Evolutionary conservation across 2,797 vertebrate species (phyloP).

Genomic region (Gallinago solitaria): DNA sequence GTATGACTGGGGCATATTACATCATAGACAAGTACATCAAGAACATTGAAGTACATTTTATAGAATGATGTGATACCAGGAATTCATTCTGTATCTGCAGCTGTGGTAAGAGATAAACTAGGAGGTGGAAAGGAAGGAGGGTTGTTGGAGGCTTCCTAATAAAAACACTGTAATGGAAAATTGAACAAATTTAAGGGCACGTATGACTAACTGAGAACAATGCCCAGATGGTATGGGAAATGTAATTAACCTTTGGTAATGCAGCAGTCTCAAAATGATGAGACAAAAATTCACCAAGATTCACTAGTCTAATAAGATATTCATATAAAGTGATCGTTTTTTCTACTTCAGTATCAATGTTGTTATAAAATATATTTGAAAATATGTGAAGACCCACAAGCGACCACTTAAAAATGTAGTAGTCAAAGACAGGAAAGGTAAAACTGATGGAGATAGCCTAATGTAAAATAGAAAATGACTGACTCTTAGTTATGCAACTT

Average conservation of each 20-base stretch:
- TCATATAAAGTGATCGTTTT: neutral
- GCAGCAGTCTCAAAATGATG: neutral
- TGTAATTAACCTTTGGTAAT: slow-evolving; percentile 17
- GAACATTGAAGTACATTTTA: neutral
- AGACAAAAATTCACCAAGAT: neutral
- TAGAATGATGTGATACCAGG: neutral
- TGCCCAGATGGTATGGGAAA: neutral
- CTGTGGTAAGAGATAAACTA: neutral
- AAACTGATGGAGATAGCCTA: neutral
- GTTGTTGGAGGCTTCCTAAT: neutral
- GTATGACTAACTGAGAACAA: neutral
- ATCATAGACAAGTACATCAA: neutral
- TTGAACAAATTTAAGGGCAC: neutral
- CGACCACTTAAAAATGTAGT: neutral
- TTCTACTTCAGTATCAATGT: neutral
- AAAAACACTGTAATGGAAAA: neutral
- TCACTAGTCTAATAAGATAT: neutral
- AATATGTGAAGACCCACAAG: neutral
- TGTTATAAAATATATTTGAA: neutral
- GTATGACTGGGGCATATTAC: neutral
- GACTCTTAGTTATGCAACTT: neutral
- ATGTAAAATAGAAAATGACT: neutral
- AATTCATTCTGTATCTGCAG: neutral
- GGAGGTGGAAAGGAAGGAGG: neutral
- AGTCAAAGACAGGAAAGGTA: neutral